Percentiles rank a stretch among this genome's conserved stretches.
These are phyloP conservation scores for Eulemur coronatus DNA, from an alignment of 2,797 vertebrate species.

Conservation along the genomic window DNA sequence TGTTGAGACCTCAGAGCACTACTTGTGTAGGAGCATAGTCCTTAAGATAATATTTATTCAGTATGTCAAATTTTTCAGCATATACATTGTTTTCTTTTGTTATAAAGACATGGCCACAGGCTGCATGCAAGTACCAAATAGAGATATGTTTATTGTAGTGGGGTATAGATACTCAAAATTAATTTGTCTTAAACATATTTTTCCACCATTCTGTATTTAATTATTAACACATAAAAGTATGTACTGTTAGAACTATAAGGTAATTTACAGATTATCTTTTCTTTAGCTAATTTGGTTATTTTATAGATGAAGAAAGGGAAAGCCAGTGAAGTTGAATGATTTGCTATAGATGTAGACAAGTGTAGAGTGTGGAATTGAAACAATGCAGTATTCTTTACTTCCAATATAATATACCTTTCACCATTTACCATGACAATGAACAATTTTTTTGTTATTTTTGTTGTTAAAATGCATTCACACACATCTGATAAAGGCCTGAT, in stretches of 20 bases:
- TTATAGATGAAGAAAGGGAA: neutral
- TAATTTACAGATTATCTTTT: neutral
- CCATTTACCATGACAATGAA: neutral
- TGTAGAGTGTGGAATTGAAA: neutral
- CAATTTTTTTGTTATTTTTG: neutral
- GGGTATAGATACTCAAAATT: conserved; percentile 16
- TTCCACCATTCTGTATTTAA: neutral
- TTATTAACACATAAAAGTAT: neutral
- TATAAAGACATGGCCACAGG: neutral
- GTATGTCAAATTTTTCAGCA: neutral
- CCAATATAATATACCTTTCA: neutral
- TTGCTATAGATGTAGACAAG: neutral
- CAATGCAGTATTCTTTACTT: neutral
- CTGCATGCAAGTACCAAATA: conserved; percentile 4
- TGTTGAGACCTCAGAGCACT: neutral
- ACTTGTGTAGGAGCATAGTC: neutral
- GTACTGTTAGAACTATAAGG: neutral
- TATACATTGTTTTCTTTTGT: conserved; percentile 1
- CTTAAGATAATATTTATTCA: conserved; percentile 18
- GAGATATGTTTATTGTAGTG: neutral
- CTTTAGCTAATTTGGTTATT: conserved; percentile 21
- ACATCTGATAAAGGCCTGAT: too few species aligned
- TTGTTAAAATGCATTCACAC: neutral
- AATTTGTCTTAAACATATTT: conserved; percentile 19
- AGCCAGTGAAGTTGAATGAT: neutral